Conservation (phyloP, 2,113 vertebrate species). For the Rhea americana region DNA sequence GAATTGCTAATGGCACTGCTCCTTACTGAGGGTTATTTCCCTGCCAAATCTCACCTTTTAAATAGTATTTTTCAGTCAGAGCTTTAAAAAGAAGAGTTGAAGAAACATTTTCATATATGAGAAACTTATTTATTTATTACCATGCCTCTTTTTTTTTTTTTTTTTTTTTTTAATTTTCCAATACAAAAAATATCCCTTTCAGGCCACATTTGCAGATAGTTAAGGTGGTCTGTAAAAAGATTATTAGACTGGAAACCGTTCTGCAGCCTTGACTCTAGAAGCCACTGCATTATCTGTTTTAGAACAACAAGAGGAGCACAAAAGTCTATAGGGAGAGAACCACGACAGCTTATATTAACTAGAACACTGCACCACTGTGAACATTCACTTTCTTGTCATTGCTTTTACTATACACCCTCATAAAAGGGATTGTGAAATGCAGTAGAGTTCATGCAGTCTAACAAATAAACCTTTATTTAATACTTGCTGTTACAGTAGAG, state of each 20-base stretch:
- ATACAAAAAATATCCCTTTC: neutral
- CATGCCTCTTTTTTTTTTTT: accelerated
- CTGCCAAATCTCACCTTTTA: conserved; percentile 2
- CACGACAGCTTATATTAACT: conserved; percentile 23
- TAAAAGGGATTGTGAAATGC: conserved; percentile 18
- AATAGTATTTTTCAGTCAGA: neutral
- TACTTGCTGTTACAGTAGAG: conserved; percentile 7
- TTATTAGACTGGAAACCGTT: neutral
- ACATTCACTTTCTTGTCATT: neutral
- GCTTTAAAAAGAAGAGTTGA: neutral
- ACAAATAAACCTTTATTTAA: conserved; percentile 35
- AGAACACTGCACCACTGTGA: conserved; percentile 34
- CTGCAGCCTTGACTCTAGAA: conserved; percentile 12
- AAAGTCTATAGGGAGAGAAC: conserved; percentile 35
- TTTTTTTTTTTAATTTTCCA: neutral
- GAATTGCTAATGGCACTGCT: neutral
- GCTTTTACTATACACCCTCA: conserved; percentile 28
- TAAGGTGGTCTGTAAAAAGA: neutral
- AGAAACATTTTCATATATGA: neutral
- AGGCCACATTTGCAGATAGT: neutral
- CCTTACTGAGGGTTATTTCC: neutral
- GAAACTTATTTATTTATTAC: neutral
- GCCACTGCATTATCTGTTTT: neutral
- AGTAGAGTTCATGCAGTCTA: neutral
- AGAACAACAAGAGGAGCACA: conserved; percentile 10